Evolutionary conservation across 1,140 invertebrate species (phyloP).

Genomic region (Gonatopus flavifemur): DNA sequence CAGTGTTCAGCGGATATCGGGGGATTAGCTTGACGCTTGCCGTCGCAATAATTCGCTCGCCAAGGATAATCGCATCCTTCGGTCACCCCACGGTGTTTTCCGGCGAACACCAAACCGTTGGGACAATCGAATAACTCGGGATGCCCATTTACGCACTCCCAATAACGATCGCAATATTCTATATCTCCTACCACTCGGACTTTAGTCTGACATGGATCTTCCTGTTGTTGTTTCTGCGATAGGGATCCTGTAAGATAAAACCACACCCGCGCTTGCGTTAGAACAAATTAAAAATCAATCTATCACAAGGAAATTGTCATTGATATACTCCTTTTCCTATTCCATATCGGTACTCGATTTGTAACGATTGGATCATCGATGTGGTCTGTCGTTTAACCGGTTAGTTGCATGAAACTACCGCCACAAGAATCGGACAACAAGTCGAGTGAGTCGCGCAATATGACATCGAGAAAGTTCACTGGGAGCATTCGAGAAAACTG

Average conservation of each 20-base stretch:
- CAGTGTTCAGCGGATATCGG: constrained; percentile 85
- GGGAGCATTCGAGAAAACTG: no score
- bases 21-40: constrained; percentile 75
- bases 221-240: constrained; percentile 59
- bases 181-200: constrained; percentile 72
- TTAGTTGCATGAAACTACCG: no score
- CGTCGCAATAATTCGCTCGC: constrained; percentile 83
- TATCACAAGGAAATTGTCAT: no score
- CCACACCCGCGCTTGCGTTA: no score
- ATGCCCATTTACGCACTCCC: constrained; percentile 79
- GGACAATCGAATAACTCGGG: constrained; percentile 85
- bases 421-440: no score
- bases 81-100: constrained; percentile 81
- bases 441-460: no score
- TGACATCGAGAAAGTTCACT: no score
- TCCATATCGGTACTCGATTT: no score
- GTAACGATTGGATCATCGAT: no score
- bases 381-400: no score
- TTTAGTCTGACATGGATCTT: constrained; percentile 79
- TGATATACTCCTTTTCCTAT: no score
- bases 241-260: constrained; percentile 31
- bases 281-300: no score
- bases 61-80: constrained; percentile 89
- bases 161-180: constrained; percentile 85
- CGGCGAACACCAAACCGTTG: constrained; percentile 86